Base-by-base conservation (phyloP, 2,797 vertebrate species). In the Neomorphus geoffroyi region DNA sequence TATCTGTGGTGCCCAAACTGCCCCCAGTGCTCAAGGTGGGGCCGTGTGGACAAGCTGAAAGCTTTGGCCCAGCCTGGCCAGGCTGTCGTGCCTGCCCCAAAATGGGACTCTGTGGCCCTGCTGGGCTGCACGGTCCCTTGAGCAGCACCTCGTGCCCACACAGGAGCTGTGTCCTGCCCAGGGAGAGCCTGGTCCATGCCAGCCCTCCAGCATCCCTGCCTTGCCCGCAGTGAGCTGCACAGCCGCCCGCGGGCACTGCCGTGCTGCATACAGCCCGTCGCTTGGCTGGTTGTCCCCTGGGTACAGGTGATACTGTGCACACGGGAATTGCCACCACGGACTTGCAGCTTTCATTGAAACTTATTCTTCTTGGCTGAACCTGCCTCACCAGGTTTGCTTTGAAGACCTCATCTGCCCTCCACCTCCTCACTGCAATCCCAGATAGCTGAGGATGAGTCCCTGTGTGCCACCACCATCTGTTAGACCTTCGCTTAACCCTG, bases 201-300 rank as follows among this genome's bases (percentile, higher is more conserved):
- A 18, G 35, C 26, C 22, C 27, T 13, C 35, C 57, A 24, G 72
- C 43, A 45, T 8, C 39, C 14, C 0, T 3, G n/a, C 39, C 39
- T 41, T 10, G 10, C 39, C 39, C 39, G 41, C 39, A 10, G 14
- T 10, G 39, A 41, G 39, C 39, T 41, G 39, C 39, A 14, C 39
- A 41, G 39, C 39, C 39, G 14, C 39, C 39, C 14, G 39, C 39
- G 14, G 39, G 10, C 39, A 10, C 39, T 41, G 39, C 39, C 10
- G 10, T 41, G 14, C 37, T 11, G 18, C 7, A 9, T 15, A 11
- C 4, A n/a, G n/a, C 18, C 15, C 2, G 4, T 1, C 1, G 0
- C 10, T 3, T 13, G 45, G n/a, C 30, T 28, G 9, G 24, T 14
- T 16, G 5, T 1, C 46, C 67, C 64, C 5, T 9, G 1, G 7